phyloP scores from a whole-genome alignment of 2,797 vertebrate genomes.

The Enteromius fasciolatus region DNA sequence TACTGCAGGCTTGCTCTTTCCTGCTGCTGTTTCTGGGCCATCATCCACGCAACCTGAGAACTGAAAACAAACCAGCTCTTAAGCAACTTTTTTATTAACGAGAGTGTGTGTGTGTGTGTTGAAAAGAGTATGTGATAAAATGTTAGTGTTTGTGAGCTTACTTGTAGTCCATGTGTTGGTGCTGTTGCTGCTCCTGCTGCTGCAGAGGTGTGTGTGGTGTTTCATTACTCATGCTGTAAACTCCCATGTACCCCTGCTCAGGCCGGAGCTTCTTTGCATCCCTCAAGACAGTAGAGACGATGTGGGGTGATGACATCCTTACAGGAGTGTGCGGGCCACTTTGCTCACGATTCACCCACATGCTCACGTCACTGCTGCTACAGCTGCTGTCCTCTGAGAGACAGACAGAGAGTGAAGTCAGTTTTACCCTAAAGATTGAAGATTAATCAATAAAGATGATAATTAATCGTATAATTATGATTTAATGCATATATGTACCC shows the following conservation, averaged over 20 bases:
- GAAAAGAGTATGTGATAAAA: background rate
- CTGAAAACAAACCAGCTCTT: slow-evolving; percentile 67
- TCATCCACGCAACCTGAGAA: slow-evolving; percentile 97
- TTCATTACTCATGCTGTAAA: slow-evolving; percentile 85
- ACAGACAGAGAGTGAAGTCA: background rate
- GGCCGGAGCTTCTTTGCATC: slow-evolving; percentile 86
- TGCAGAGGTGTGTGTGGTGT: slow-evolving; percentile 64
- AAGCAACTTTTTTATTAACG: background rate
- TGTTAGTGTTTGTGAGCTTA: slow-evolving; percentile 60
- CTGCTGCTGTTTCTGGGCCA: slow-evolving; percentile 95
- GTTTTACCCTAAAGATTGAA: background rate
- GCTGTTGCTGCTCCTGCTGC: slow-evolving; percentile 33
- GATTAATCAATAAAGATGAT: background rate
- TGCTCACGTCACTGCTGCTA: slow-evolving; percentile 82
- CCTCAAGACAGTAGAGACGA: slow-evolving; percentile 87
- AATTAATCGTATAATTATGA: background rate
- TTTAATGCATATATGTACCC: slow-evolving; percentile 66
- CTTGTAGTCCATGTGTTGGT: slow-evolving; percentile 87
- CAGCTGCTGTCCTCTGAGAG: slow-evolving; percentile 77
- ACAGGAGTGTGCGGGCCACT: slow-evolving; percentile 84
- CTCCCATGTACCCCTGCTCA: slow-evolving; percentile 85
- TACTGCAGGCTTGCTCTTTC: slow-evolving; percentile 91
- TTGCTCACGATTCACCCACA: slow-evolving; percentile 86
- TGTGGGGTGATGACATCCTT: slow-evolving; percentile 88
- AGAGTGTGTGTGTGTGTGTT: background rate